Percentiles rank a stretch among this genome's conserved stretches.
These are phyloP conservation scores for Manis crassicaudata DNA, from an alignment of 2,797 vertebrate species.

Conservation along the genomic window DNA sequence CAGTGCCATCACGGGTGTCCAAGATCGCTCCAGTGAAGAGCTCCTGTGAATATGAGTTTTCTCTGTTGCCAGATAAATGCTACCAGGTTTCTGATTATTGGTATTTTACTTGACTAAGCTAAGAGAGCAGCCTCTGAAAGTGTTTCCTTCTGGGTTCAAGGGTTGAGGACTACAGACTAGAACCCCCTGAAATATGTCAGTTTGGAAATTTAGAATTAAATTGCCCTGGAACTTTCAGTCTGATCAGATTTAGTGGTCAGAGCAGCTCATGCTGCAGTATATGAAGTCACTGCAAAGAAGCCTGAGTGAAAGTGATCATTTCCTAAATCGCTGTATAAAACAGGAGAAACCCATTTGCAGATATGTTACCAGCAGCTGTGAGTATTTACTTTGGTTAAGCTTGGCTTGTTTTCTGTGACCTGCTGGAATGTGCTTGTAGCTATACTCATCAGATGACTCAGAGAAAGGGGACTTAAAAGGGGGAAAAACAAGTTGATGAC, in stretches of 20 bases:
- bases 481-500: background rate
- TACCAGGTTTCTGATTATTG: conserved; percentile 75
- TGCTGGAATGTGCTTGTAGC: background rate
- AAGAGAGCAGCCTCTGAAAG: conserved; percentile 79
- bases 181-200: conserved; percentile 65
- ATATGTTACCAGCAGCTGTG: background rate
- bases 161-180: conserved; percentile 72
- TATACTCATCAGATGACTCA: background rate
- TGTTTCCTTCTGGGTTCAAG: conserved; percentile 77
- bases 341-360: background rate
- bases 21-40: conserved; percentile 75
- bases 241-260: background rate
- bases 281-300: background rate
- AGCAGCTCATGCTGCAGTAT: background rate
- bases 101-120: conserved; percentile 62
- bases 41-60: conserved; percentile 79
- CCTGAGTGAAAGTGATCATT: background rate
- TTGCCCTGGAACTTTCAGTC: conserved; percentile 21
- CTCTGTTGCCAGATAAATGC: conserved; percentile 81
- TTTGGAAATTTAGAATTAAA: conserved; percentile 75
- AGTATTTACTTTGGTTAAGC: conserved; percentile 34
- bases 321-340: background rate
- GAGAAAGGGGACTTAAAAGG: background rate
- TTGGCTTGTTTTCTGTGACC: conserved; percentile 14
- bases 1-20: background rate